Base-by-base conservation (phyloP, 1,140 invertebrate genomes). In the Drosophila navojoa region DNA sequence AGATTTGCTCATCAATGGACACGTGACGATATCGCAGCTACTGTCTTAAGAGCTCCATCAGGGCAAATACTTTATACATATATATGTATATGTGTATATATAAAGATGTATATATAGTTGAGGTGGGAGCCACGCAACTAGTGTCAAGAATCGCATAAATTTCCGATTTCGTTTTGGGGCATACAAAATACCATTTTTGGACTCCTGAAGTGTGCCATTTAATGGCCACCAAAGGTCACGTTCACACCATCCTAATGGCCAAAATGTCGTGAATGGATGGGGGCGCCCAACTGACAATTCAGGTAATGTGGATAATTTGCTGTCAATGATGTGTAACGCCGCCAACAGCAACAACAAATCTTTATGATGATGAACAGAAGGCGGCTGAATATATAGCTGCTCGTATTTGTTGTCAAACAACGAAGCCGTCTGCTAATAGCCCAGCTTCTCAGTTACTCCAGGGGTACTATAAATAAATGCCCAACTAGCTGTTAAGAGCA, bases 291-390 rank as follows among this genome's bases (percentile, higher is more conserved):
- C 84, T 87, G 82, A 87, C 82, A 87, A 89, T 87, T 87, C 82
- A 87, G 82, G 82, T 87, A 87, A 87, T 87, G 82, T 87, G 82
- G 82, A 87, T 87, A 87, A 87, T 87, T 87, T 87, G 82, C 82
- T 87, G 82, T 89, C 82, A 89, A 89, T 87, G 82, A 87, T 87
- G 82, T 87, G 82, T 87, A 87, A 87, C 82, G 82, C 72, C 72
- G 79, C 68, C 68, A 53, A 16, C 71, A 25, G 7, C 54, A 27
- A 38, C 42, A 54, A 54, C 54, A 60, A 27, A 58, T 29, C 25
- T 15, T 45, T 53, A 63, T 42, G 67, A 52, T 38, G 58, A 49
- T 32, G 44, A 40, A 15, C 5, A 44, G 16, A 25, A 38, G 35
- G 57, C 52, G 32, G 70, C 52, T 42, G 29, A 35, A 13, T 44